Conservation (phyloP, 2,113 vertebrate species). For the Eudyptes chrysolophus region DNA sequence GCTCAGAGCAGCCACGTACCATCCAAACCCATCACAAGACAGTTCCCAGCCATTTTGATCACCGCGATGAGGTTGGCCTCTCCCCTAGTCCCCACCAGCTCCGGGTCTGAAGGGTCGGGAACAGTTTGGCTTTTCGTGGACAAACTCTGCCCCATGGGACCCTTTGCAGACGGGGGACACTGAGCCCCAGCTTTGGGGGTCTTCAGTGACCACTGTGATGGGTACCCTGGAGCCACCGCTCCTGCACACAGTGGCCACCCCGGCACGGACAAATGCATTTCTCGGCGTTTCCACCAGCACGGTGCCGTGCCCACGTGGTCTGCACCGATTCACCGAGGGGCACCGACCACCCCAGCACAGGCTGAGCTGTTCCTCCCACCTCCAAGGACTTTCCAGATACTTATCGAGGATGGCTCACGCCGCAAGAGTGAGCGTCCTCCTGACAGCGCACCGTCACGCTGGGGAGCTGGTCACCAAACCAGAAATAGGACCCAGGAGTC, state of each 20-base stretch:
- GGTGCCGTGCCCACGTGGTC: fast-evolving
- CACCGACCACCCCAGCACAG: fast-evolving
- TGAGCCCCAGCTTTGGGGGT: fast-evolving
- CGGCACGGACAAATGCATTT: fast-evolving
- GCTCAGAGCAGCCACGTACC: neutral
- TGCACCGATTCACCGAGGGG: neutral
- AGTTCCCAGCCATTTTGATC: fast-evolving
- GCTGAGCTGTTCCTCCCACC: neutral
- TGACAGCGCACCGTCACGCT: neutral
- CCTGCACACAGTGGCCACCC: neutral
- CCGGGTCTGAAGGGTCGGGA: fast-evolving
- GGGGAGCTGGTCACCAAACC: neutral
- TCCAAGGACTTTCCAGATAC: neutral
- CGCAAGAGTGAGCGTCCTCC: neutral
- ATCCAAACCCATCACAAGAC: fast-evolving
- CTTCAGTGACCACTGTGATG: fast-evolving
- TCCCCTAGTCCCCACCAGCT: neutral
- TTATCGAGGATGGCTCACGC: neutral
- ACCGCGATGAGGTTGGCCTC: fast-evolving
- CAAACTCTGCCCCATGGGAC: fast-evolving
- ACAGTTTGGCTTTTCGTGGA: fast-evolving
- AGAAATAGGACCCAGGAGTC: neutral
- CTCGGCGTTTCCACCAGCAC: fast-evolving
- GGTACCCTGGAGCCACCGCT: fast-evolving
- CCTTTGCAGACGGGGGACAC: too few relatives aligned